phyloP scores from a whole-genome alignment of 2,113 vertebrate genomes.

The Mesitornis unicolor region DNA sequence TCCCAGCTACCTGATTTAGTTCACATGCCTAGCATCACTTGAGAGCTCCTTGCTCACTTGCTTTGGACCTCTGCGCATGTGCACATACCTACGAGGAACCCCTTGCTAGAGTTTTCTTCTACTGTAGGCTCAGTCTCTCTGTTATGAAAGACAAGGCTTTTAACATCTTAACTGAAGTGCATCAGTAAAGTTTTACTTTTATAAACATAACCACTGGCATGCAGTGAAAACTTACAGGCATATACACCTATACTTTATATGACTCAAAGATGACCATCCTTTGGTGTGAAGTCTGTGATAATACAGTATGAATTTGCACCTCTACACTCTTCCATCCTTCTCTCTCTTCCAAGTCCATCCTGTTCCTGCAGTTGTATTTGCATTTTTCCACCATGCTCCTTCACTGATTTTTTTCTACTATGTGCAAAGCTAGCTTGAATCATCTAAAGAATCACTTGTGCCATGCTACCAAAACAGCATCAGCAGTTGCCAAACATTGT shows the following conservation, averaged over 20 bases:
- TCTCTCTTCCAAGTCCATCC: not conserved
- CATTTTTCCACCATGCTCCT: not conserved
- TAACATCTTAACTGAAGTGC: not conserved
- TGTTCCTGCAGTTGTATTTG: not conserved
- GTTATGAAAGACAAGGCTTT: not conserved
- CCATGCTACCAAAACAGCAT: not conserved
- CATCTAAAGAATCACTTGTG: not conserved
- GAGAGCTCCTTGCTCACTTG: not conserved
- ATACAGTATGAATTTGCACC: not conserved
- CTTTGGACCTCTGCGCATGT: not conserved
- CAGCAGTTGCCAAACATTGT: not conserved
- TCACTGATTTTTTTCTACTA: not conserved
- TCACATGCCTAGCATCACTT: not conserved
- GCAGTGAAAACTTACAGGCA: not conserved
- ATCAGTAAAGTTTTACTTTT: not conserved
- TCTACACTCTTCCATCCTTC: not conserved
- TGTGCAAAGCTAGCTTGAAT: not conserved
- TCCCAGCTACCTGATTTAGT: not conserved
- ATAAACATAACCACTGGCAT: not conserved
- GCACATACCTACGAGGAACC: not conserved
- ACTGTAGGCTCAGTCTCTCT: not conserved
- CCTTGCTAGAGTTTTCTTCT: not conserved
- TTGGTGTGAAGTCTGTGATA: not conserved
- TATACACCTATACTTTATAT: not conserved
- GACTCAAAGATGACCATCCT: not conserved